These are phyloP conservation scores for Menidia beryllina DNA, from an alignment of 2,113 vertebrate species.

Conservation along the genomic window DNA sequence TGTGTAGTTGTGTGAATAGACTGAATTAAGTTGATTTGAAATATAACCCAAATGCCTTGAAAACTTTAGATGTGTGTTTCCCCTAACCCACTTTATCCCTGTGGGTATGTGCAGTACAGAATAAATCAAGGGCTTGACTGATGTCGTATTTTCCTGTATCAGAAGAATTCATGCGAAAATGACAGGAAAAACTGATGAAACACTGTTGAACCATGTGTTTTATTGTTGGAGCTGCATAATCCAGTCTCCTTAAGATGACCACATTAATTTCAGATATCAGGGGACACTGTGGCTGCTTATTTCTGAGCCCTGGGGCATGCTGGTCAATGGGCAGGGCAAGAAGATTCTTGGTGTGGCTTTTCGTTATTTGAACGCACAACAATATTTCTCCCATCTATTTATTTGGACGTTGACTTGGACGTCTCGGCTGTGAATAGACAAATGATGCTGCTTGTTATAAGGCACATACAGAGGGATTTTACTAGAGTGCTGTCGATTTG, in stretches of 20 bases:
- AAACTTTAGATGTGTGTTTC: constrained; percentile 7
- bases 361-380: constrained; percentile 1
- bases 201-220: constrained; percentile 5
- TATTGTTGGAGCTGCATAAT: constrained; percentile 14
- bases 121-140: background rate
- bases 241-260: constrained; percentile 18
- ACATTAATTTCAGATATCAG: constrained; percentile 57
- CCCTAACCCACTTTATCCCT: constrained; percentile 4
- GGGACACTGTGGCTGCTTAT: constrained; percentile 52
- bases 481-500: background rate
- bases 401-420: constrained; percentile 9
- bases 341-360: background rate
- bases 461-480: background rate
- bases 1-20: background rate
- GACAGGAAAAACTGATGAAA: background rate
- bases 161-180: no score
- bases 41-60: background rate
- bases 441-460: background rate
- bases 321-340: constrained; percentile 50
- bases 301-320: constrained; percentile 67
- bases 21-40: background rate
- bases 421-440: background rate
- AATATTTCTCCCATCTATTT: constrained; percentile 22
- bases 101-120: background rate
- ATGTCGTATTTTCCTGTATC: no score